Evolutionary conservation across 2,113 vertebrate genomes (phyloP), one percentile per base, ranked within the genome.

Genomic region (Hipposideros armiger): DNA sequence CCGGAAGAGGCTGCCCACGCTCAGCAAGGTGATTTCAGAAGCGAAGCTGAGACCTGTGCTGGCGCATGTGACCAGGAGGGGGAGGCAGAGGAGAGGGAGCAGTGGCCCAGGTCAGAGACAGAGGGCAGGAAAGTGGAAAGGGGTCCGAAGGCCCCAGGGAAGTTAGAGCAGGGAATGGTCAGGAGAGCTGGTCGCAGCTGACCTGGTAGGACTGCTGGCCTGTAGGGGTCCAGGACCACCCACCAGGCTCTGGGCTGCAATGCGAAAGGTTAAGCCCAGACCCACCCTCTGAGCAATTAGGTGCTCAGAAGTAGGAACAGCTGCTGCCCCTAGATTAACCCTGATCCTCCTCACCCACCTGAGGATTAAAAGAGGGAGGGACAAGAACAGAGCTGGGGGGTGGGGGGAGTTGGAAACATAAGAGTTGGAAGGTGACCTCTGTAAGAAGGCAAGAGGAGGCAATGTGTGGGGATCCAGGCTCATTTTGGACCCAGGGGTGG

Each of bases 271-370:
- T 82, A 77, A 62, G 16, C 47, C 72, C 73, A 24, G 24, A 42
- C n/a, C 22, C 74, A 69, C 78, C 26, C 50, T 66, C 81, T 70
- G 58, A 76, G 60, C 95, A 97, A 66, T 72, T 47, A 97, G 94
- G 91, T 96, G 78, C 93, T 96, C 90, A 91, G 77, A 86, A 90
- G 54, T 7, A 80, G 73, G 89, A 95, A 85, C 97, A 98, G 94
- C 97, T 97, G 96, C 28, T 80, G 85, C 56, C 86, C 92, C 91
- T 9, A 73, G 95, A 97, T 98, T 97, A 98, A 74, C 91, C 64
- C 66, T n/a, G 93, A 97, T 95, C 94, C 94, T 80, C 42, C 81
- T 64, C 85, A 90, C 62, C 86, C 89, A 96, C 96, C 94, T 96
- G 95, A 96, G 95, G 97, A 98, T 98, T 98, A 97, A 86, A 72